These are phyloP conservation scores for Dryoscopus gambensis DNA, from an alignment of 2,113 vertebrate genomes.

Conservation along the genomic window DNA sequence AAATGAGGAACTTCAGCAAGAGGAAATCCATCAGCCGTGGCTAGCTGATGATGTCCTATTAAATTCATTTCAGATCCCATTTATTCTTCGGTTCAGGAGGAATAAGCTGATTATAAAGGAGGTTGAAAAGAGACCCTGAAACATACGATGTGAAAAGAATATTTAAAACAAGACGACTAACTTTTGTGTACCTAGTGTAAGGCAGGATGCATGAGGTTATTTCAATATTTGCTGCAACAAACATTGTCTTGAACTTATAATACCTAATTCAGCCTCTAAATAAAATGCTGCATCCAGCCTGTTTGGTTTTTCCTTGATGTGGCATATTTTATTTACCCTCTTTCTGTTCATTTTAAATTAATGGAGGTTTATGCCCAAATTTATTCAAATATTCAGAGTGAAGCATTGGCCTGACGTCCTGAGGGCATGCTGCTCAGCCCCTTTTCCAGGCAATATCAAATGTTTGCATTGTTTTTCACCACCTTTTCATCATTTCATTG, in stretches of 20 bases:
- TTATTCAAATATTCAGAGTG: background rate
- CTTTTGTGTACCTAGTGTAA: background rate
- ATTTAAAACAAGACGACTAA: background rate
- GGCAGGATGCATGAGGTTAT: background rate
- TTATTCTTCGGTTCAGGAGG: constrained; percentile 64
- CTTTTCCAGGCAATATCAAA: background rate
- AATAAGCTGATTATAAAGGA: background rate
- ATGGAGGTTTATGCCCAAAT: background rate
- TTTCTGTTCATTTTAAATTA: background rate
- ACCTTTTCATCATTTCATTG: background rate
- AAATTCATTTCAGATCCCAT: constrained; percentile 87
- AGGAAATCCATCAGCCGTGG: constrained; percentile 82
- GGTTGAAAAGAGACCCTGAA: constrained; percentile 24
- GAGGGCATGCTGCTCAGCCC: background rate
- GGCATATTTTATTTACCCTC: background rate
- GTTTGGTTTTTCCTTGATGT: background rate
- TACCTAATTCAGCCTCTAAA: background rate
- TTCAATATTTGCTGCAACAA: background rate
- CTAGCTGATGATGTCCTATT: constrained; percentile 84
- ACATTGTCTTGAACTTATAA: background rate
- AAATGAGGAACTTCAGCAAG: constrained; percentile 83
- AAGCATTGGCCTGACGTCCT: background rate
- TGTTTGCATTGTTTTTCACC: background rate
- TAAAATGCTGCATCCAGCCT: background rate
- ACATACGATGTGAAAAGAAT: background rate